Percentiles rank a stretch among this genome's conserved stretches.
These are phyloP conservation scores for Barnardius zonarius DNA, from an alignment of 2,113 vertebrate genomes.

Conservation along the genomic window DNA sequence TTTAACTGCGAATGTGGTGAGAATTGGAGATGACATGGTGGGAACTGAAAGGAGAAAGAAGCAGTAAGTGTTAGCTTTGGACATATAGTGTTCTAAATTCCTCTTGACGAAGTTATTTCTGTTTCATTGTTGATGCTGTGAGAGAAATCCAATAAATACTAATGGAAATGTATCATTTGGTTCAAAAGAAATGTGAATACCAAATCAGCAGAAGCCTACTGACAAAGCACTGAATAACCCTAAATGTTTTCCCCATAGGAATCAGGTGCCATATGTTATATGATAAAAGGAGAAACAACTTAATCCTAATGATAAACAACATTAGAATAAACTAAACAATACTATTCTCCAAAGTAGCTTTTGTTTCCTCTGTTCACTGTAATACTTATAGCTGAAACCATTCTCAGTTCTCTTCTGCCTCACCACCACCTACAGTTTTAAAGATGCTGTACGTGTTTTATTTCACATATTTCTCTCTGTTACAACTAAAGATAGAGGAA, in stretches of 20 bases:
- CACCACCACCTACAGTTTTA: not conserved
- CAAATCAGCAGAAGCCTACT: not conserved
- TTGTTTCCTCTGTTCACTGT: not conserved
- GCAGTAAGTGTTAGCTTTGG: not conserved
- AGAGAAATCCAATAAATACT: not conserved
- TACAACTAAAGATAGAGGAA: not conserved
- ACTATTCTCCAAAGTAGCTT: not conserved
- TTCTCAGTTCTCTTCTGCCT: not conserved
- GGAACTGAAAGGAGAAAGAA: not conserved
- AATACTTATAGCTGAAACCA: not conserved
- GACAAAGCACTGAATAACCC: not conserved
- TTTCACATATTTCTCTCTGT: not conserved
- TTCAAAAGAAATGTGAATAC: not conserved
- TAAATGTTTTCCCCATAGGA: not conserved
- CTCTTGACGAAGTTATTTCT: not conserved
- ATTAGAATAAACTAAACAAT: not conserved
- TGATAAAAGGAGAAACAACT: not conserved
- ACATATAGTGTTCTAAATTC: not conserved
- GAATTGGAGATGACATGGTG: not conserved
- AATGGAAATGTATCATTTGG: not conserved
- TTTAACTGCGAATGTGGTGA: not conserved
- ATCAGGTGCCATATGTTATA: not conserved
- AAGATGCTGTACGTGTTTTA: not conserved
- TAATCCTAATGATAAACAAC: not conserved
- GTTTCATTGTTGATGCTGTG: not conserved